Evolutionary conservation across 2,888 invertebrate genomes (phyloP).

Genomic region (Thecocarcelia acutangulata): DNA sequence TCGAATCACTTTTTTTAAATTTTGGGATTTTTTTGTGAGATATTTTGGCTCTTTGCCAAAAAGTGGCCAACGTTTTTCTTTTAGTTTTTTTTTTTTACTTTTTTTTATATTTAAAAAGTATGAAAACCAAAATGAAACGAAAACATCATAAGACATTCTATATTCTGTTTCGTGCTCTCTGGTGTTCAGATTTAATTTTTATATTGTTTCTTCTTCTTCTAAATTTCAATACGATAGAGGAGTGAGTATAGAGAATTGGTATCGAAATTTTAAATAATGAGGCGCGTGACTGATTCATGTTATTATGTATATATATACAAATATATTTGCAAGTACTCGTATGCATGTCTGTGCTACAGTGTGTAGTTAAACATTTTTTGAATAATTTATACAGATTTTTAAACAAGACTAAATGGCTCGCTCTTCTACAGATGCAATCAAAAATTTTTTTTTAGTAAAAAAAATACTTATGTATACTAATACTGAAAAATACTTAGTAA

Average conservation of each 20-base stretch:
- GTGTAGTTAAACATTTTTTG: not conserved
- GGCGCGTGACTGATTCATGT: conserved; percentile 69
- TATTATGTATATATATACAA: conserved; percentile 21
- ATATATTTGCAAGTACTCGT: not conserved
- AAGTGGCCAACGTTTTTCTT: conserved; percentile 59
- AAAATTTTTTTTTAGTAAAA: too few species aligned
- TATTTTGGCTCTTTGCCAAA: conserved; percentile 60
- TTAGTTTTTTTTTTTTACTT: conserved; percentile 31
- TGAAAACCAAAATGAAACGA: conserved; percentile 19
- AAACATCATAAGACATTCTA: conserved; percentile 50
- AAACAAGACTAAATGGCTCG: conserved; percentile 27
- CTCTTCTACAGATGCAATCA: conserved; percentile 33
- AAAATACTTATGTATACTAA: too few species aligned
- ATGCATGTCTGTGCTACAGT: not conserved
- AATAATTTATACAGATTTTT: conserved; percentile 3
- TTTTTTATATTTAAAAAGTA: conserved; percentile 32
- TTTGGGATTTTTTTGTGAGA: conserved; percentile 22
- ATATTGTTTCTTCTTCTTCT: not conserved
- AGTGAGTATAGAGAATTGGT: conserved; percentile 4
- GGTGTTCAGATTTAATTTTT: conserved; percentile 20
- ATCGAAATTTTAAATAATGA: conserved; percentile 35
- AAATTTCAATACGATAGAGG: not conserved
- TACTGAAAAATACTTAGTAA: too few species aligned
- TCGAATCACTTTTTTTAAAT: conserved; percentile 16
- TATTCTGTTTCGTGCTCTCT: conserved; percentile 19